These are phyloP conservation scores for Drosophila lowei DNA, from an alignment of 1,140 invertebrate genomes.

Conservation along the genomic window DNA sequence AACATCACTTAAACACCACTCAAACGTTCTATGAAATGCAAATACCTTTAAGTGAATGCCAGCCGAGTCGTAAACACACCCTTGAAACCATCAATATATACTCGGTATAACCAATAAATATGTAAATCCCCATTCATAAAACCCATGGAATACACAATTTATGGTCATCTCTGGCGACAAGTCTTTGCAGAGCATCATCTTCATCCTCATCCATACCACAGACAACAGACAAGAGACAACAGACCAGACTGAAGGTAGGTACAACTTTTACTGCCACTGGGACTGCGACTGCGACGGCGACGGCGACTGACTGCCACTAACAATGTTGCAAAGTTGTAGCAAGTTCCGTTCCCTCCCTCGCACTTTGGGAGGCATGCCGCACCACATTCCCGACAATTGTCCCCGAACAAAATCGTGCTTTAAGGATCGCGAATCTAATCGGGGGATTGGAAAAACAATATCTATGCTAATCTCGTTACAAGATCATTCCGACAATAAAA, in stretches of 20 bases:
- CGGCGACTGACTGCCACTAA: constrained; percentile 24
- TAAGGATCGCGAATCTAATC: constrained; percentile 62
- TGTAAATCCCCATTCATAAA: constrained; percentile 37
- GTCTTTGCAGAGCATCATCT: constrained; percentile 4
- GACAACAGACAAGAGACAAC: constrained; percentile 12
- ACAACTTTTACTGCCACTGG: constrained; percentile 40
- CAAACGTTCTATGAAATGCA: constrained; percentile 23
- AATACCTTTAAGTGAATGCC: constrained; percentile 18
- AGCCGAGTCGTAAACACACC: constrained; percentile 23
- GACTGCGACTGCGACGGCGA: constrained; percentile 3
- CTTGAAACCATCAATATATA: constrained; percentile 13
- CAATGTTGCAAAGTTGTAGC: constrained; percentile 46
- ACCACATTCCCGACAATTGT: constrained; percentile 61
- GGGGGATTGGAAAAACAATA: constrained; percentile 77
- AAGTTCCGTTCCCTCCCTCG: constrained; percentile 32
- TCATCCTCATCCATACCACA: not conserved
- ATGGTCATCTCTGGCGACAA: constrained; percentile 5
- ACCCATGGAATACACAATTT: constrained; percentile 33
- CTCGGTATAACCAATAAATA: constrained; percentile 9
- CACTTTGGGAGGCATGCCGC: constrained; percentile 20
- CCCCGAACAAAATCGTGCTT: constrained; percentile 62
- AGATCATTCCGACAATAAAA: constrained; percentile 80
- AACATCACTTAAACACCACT: not conserved
- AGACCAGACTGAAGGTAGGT: constrained; percentile 11
- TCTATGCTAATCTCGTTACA: constrained; percentile 78